Base-by-base conservation (phyloP, 2,797 vertebrate genomes). In the Caiman crocodilus region DNA sequence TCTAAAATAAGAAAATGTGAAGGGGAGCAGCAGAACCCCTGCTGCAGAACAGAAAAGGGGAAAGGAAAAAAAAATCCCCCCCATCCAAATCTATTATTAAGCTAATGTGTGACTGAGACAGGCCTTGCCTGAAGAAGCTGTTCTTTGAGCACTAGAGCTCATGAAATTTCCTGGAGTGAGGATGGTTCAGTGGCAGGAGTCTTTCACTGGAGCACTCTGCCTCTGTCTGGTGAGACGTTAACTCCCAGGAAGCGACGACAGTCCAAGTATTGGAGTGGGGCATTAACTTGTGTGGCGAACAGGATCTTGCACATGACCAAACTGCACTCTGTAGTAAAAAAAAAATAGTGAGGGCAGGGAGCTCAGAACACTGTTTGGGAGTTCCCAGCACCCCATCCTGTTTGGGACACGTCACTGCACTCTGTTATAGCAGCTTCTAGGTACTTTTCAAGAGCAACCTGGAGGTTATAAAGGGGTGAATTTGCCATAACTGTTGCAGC, bases 61-160 rank as follows among this genome's bases (percentile, higher is more conserved):
- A 83, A 88, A 91, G 94, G 69, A 93, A 77, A 84, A 28, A 67
- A 87, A 81, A 85, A 42, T 71, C 17, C 63, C 94, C 67, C 28
- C 3, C 59, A 89, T 64, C 73, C 90, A 82, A 85, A 20, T 30
- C 84, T 84, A 28, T 79, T 73, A 8, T 14, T 90, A 50, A 89
- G 60, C 6, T 8, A 4, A 50, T 82, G 78, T 21, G 69, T 50
- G 77, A 13, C 59, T 35, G 2, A 57, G 21, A 78, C 23, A 61
- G 65, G 7, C 28, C 14, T 78, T 32, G 91, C 28, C 20, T 12
- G 4, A 4, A 81, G 87, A 14, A 67, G 23, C 63, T 83, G 35
- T 32, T 57, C 17, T 18, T 10, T n/a, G 35, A 61, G 77, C 23
- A 82, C 13, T 42, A 28, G 65, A 74, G 16, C 61, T 65, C 26